Evolutionary conservation across 2,888 invertebrate species (phyloP).

Genomic region (Iphiclides podalirius): DNA sequence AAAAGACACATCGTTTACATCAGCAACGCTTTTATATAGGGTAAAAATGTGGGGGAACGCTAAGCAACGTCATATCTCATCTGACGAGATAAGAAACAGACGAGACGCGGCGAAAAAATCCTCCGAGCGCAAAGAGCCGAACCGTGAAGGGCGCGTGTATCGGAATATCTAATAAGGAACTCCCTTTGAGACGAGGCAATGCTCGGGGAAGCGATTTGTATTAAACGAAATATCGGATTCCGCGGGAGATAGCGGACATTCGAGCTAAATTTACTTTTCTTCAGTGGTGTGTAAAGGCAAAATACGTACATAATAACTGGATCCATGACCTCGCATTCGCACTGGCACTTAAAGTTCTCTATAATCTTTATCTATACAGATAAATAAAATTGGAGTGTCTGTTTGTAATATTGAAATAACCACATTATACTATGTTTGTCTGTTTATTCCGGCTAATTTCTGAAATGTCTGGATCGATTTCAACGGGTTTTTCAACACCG

Average conservation of each 20-base stretch:
- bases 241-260: background rate
- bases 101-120: slow-evolving; percentile 21
- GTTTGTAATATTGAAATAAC: too few species aligned
- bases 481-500: too few species aligned
- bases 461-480: too few species aligned
- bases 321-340: too few species aligned
- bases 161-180: slow-evolving; percentile 15
- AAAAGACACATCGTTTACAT: slow-evolving; percentile 14
- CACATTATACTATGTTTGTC: too few species aligned
- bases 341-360: too few species aligned
- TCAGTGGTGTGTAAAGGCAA: too few species aligned
- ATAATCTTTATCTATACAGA: too few species aligned
- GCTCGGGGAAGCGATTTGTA: background rate
- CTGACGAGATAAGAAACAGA: slow-evolving; percentile 24
- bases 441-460: too few species aligned
- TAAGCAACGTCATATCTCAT: slow-evolving; percentile 26
- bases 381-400: too few species aligned
- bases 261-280: background rate
- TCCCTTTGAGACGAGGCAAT: background rate
- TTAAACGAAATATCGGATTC: slow-evolving; percentile 1
- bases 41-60: slow-evolving; percentile 19
- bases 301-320: too few species aligned
- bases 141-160: slow-evolving; percentile 11
- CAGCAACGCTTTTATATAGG: slow-evolving; percentile 15
- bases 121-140: slow-evolving; percentile 20